Evolutionary conservation across 1,140 invertebrate genomes (phyloP).

Genomic region (Gyrodactylus bullatarudis): DNA sequence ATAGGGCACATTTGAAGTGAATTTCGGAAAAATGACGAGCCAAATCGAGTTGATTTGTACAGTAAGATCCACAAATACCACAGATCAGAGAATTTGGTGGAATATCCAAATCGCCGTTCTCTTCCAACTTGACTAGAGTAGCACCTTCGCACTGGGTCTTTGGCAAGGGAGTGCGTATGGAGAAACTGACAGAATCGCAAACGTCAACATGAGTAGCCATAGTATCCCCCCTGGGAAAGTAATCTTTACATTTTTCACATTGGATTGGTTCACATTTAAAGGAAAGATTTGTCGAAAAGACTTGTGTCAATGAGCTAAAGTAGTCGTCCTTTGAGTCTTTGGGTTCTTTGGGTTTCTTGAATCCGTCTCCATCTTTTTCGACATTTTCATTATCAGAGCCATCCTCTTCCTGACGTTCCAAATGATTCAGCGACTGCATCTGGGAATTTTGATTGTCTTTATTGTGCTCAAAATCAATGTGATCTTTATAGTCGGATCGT

Average conservation of each 20-base stretch:
- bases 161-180: neutral
- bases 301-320: neutral
- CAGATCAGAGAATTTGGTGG: neutral
- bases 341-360: neutral
- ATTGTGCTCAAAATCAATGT: neutral
- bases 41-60: neutral
- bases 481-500: neutral
- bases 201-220: neutral
- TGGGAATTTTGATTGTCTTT: neutral
- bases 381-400: neutral
- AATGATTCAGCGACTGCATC: neutral
- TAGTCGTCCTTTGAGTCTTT: neutral
- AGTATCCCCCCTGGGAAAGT: neutral
- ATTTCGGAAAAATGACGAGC: neutral
- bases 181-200: constrained; percentile 4
- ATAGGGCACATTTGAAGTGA: neutral
- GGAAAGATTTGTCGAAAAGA: neutral
- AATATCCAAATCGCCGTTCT: neutral
- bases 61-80: constrained; percentile 3
- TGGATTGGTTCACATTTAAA: neutral
- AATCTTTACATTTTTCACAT: constrained; percentile 6
- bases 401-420: neutral
- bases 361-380: neutral
- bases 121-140: neutral
- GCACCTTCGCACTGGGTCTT: neutral